Percentiles rank a stretch among this genome's conserved stretches.
phyloP scores from a whole-genome alignment of 2,113 vertebrate species.

The Scortum barcoo region DNA sequence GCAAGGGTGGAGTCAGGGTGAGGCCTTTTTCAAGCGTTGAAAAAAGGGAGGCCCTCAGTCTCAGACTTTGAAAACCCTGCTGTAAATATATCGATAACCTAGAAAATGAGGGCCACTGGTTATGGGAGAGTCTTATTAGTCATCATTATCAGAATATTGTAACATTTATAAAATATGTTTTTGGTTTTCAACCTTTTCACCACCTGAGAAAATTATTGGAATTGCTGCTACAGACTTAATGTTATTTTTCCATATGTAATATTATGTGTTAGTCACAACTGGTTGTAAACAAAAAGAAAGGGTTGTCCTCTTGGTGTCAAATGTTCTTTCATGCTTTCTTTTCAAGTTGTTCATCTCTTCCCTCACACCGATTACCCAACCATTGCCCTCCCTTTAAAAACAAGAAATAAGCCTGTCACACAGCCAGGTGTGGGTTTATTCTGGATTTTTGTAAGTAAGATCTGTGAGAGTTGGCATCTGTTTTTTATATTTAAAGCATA shows the following conservation, averaged over 20 bases:
- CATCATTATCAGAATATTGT: no score
- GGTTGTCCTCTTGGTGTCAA: constrained; percentile 23
- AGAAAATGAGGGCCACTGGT: no score
- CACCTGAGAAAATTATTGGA: not conserved
- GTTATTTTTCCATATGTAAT: not conserved
- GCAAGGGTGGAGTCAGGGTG: no score
- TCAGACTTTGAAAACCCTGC: no score
- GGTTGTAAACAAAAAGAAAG: constrained; percentile 17
- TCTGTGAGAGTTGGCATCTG: not conserved
- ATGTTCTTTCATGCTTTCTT: not conserved
- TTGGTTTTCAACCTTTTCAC: not conserved
- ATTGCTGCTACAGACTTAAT: not conserved
- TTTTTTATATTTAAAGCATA: not conserved
- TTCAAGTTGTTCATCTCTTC: not conserved
- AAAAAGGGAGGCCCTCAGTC: no score
- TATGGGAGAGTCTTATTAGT: no score
- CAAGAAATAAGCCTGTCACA: not conserved
- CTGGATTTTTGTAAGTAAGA: not conserved
- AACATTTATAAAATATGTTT: not conserved
- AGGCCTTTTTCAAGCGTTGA: no score
- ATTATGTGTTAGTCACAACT: not conserved
- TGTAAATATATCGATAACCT: no score
- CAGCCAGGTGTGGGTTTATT: constrained; percentile 12
- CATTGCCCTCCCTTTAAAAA: not conserved
- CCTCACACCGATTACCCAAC: not conserved